A percentile compares a stretch with the other conserved stretches of the same genome.
Conservation (phyloP, 2,888 invertebrate genomes). For the Gonocerus acuteangulatus region DNA sequence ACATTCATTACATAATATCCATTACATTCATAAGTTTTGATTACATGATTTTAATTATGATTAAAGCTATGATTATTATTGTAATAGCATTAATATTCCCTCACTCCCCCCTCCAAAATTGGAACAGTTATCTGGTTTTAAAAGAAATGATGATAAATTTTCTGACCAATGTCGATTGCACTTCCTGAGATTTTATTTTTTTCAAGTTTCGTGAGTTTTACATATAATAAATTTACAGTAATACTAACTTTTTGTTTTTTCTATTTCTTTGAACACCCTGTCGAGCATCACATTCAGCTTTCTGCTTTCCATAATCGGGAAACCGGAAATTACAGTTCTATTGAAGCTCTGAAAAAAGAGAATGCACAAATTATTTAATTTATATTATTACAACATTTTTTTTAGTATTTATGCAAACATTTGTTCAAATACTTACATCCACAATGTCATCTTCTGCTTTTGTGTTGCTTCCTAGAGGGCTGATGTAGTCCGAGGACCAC, state of each 20-base stretch:
- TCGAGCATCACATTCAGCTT: conserved; percentile 41
- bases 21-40: no score
- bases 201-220: no score
- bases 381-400: background rate
- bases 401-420: background rate
- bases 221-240: no score
- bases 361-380: background rate
- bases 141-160: no score
- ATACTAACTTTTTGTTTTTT: conserved; percentile 45
- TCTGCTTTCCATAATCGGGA: conserved; percentile 31
- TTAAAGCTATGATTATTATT: no score
- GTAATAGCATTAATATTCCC: no score
- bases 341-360: conserved; percentile 30
- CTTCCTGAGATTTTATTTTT: no score
- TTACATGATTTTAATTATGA: no score
- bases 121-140: no score
- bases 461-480: background rate
- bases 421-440: conserved; percentile 3
- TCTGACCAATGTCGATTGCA: no score
- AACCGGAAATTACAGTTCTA: conserved; percentile 27
- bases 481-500: conserved; percentile 30
- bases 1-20: no score
- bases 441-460: conserved; percentile 19
- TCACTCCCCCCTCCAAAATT: no score
- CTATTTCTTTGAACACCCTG: conserved; percentile 45